These are phyloP conservation scores for Orgyia antiqua DNA, from an alignment of 2,888 invertebrate species.

Conservation along the genomic window DNA sequence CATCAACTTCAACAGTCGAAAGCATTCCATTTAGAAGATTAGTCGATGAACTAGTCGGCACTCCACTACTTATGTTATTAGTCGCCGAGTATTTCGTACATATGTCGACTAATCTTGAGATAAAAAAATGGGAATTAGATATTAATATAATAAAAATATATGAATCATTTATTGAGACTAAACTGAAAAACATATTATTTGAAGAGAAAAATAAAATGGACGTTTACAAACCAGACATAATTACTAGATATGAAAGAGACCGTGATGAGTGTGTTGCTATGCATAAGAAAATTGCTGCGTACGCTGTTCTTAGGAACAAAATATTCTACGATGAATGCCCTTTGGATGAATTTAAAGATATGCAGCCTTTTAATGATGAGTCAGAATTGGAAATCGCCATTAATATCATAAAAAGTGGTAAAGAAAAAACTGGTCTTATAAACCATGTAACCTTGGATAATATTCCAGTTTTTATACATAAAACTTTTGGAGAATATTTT, in stretches of 20 bases:
- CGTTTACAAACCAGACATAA: conserved; percentile 10
- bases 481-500: conserved; percentile 6
- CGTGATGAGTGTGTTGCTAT: conserved; percentile 7
- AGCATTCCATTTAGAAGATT: not conserved
- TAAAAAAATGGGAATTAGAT: no score
- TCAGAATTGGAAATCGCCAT: not conserved
- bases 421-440: conserved; percentile 5
- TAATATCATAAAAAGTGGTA: conserved; percentile 1
- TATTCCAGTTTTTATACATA: conserved; percentile 2
- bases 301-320: conserved; percentile 4
- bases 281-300: conserved; percentile 15
- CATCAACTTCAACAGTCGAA: no score
- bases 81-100: conserved; percentile 11
- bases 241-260: conserved; percentile 11
- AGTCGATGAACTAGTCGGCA: conserved; percentile 2
- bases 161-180: conserved; percentile 14
- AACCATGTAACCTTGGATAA: conserved; percentile 3
- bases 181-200: conserved; percentile 11
- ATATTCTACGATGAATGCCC: not conserved
- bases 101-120: no score
- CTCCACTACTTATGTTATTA: conserved; percentile 14
- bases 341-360: conserved; percentile 4
- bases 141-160: conserved; percentile 11
- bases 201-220: conserved; percentile 15
- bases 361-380: conserved; percentile 2